These are phyloP conservation scores for Apostichopus parvimensis DNA, from an alignment of 35 echinoderm and acorn worm species.

Conservation along the genomic window DNA sequence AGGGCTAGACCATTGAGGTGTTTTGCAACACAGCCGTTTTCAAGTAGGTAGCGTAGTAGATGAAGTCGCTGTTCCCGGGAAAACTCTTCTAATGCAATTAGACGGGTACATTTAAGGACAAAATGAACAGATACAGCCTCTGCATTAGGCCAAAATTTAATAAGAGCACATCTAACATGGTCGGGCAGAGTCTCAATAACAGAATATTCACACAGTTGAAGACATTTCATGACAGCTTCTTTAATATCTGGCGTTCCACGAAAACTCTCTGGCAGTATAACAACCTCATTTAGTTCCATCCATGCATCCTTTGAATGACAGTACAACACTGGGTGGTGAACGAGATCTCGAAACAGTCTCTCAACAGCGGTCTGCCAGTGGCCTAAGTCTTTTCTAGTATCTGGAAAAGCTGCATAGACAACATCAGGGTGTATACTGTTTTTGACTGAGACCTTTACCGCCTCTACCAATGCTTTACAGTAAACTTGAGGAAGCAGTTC, in stretches of 20 bases:
- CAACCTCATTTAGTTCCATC: constrained; percentile 48
- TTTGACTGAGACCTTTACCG: background rate
- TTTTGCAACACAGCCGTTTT: background rate
- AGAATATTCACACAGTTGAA: background rate
- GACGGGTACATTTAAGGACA: background rate
- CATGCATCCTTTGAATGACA: constrained; percentile 20
- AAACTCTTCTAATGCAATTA: background rate
- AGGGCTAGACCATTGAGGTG: constrained; percentile 6
- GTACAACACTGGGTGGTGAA: constrained; percentile 58
- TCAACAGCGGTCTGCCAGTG: constrained; percentile 66
- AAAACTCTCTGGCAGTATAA: constrained; percentile 24
- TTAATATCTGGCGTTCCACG: background rate
- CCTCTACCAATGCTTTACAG: constrained; percentile 28
- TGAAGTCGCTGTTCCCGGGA: background rate
- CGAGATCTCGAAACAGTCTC: constrained; percentile 45
- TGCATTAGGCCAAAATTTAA: background rate
- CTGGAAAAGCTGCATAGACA: constrained; percentile 75
- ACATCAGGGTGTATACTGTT: constrained; percentile 18
- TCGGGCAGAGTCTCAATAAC: constrained; percentile 18
- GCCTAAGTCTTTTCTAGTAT: background rate
- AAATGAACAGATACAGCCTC: background rate
- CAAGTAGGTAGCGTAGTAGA: background rate
- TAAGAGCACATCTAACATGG: background rate
- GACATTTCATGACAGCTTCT: constrained; percentile 1
- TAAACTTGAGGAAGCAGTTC: constrained; percentile 73